Evolutionary conservation across 2,797 vertebrate genomes (phyloP).

Genomic region (Diglossa cyanea): DNA sequence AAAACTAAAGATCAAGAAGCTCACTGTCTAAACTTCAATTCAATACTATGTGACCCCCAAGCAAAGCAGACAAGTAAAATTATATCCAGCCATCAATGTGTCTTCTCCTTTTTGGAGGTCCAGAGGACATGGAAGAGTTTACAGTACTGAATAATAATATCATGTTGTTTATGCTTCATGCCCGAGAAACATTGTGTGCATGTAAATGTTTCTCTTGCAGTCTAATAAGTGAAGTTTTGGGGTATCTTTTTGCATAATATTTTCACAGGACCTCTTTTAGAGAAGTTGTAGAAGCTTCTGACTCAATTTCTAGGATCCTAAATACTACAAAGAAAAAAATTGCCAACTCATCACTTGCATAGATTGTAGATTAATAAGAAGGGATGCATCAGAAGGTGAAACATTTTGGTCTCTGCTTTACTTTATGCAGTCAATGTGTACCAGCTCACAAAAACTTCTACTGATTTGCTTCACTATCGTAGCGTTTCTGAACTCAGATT

Average conservation of each 20-base stretch:
- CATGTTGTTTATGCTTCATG: not conserved
- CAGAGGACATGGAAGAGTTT: not conserved
- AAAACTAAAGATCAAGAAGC: not conserved
- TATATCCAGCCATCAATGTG: not conserved
- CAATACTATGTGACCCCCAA: not conserved
- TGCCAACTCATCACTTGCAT: not conserved
- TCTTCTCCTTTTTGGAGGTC: not conserved
- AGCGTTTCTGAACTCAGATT: not conserved
- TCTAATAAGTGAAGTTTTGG: not conserved
- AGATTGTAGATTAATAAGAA: not conserved
- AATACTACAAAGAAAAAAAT: not conserved
- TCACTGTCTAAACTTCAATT: not conserved
- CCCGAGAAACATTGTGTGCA: not conserved
- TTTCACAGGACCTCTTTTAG: not conserved
- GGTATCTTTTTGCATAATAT: not conserved
- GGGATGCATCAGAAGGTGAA: not conserved
- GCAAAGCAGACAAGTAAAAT: not conserved
- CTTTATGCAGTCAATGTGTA: not conserved
- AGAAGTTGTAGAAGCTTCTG: not conserved
- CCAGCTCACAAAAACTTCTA: not conserved
- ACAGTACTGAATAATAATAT: not conserved
- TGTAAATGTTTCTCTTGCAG: not conserved
- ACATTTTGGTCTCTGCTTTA: not conserved
- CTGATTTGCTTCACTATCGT: not conserved
- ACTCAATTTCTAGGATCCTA: not conserved